Conservation (phyloP, 2,888 invertebrate genomes). For the Papilio gigon region DNA sequence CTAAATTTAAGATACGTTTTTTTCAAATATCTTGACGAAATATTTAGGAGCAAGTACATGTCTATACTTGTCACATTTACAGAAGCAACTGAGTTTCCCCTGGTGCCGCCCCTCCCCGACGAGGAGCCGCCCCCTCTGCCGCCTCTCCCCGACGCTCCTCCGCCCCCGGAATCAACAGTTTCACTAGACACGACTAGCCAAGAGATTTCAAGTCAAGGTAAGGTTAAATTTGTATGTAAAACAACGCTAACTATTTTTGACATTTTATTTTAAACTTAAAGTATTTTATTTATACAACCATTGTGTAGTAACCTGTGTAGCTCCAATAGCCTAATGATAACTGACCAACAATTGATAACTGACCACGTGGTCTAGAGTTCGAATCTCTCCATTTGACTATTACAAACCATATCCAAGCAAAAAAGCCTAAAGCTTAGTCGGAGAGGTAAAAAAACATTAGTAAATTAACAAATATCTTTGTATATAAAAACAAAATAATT, state of each 20-base stretch:
- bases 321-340: too few species aligned
- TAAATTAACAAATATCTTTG: too few species aligned
- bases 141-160: constrained; percentile 51
- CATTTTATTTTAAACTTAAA: not conserved
- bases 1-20: too few species aligned
- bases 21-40: not conserved
- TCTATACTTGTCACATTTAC: constrained; percentile 36
- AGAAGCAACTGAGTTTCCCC: constrained; percentile 70
- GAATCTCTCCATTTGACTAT: too few species aligned
- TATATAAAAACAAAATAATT: not conserved
- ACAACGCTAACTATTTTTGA: not conserved
- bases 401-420: too few species aligned
- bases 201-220: constrained; percentile 20
- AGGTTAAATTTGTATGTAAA: not conserved
- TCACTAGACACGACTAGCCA: constrained; percentile 25
- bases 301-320: too few species aligned
- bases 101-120: constrained; percentile 74
- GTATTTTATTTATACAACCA: too few species aligned
- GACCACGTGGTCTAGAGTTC: too few species aligned
- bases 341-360: too few species aligned
- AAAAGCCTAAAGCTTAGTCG: too few species aligned
- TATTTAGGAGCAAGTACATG: not conserved
- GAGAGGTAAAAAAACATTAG: too few species aligned
- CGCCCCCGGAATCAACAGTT: constrained; percentile 51
- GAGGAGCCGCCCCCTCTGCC: constrained; percentile 68